These are phyloP conservation scores for Cerastis leucographa DNA, from an alignment of 2,888 invertebrate genomes.

Conservation along the genomic window DNA sequence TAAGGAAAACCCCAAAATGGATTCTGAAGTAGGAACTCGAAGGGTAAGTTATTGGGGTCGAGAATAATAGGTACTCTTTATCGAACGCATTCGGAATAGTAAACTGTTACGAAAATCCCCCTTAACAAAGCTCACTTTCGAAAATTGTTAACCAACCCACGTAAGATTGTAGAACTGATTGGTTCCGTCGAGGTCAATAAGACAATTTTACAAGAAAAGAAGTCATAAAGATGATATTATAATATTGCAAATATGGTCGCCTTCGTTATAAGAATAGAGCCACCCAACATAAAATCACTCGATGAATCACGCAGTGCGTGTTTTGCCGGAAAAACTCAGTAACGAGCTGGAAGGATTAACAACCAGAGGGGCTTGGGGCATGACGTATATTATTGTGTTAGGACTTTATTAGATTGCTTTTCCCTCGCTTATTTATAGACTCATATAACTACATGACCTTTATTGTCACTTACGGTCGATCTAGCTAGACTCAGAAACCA, in stretches of 20 bases:
- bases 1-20: neutral
- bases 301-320: conserved; percentile 82
- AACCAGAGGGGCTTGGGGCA: conserved; percentile 68
- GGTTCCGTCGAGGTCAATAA: conserved; percentile 35
- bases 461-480: conserved; percentile 45
- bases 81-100: conserved; percentile 40
- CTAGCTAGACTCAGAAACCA: conserved; percentile 37
- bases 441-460: conserved; percentile 54
- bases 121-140: conserved; percentile 23
- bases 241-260: conserved; percentile 46
- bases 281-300: conserved; percentile 55
- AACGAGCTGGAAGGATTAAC: conserved; percentile 77
- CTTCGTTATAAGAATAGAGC: conserved; percentile 34
- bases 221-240: conserved; percentile 38
- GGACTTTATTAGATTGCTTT: conserved; percentile 66
- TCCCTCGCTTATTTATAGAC: conserved; percentile 56
- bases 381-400: conserved; percentile 45
- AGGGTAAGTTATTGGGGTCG: conserved; percentile 12
- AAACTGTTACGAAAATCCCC: conserved; percentile 41
- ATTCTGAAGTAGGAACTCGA: conserved; percentile 3
- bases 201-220: conserved; percentile 44
- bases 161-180: conserved; percentile 33
- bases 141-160: conserved; percentile 42
- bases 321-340: conserved; percentile 75
- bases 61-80: conserved; percentile 20